Evolutionary conservation across 53 echinoderm and acorn worm species (phyloP), one percentile per base, ranked within the genome.

Genomic region (Antedon mediterranea): DNA sequence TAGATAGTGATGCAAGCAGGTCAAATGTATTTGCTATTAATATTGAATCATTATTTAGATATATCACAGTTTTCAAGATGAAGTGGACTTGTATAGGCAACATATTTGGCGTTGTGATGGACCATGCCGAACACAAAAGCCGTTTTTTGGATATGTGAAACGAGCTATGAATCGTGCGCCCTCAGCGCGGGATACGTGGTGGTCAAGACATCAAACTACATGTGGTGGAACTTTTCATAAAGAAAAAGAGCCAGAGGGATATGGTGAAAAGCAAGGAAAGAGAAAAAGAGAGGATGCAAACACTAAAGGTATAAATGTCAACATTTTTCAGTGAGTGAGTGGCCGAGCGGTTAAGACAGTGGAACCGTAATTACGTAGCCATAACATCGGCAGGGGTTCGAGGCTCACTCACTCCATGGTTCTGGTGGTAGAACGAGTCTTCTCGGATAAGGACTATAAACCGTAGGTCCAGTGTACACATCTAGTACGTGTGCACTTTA

Each of bases 51-150:
- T 31, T 31, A 4, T 28, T 31, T 81, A 94, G 94, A 90, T 94
- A 26, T 94, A 94, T 75, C 94, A 94, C 82, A 94, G 78, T 32
- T 94, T 94, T 70, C 94, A 94, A 37, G 94, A 94, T 77, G 94
- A 94, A 77, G 94, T 94, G 33, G 94, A 89, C 57, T 78, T 78
- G 72, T 94, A 94, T n/a, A 87, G 91, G 32, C 94, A 94, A 43
- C 94, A 94, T 71, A 91, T 91, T 89, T 94, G 94, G 94, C 85
- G 87, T 44, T 94, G 94, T 32, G 76, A 89, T 32, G 94, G 94
- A 32, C 94, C 94, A 0, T 94, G 94, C 71, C 89, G 82, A 81
- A 86, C 85, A 71, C 76, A 85, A 27, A 85, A 87, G 33, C 91
- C 94, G 0, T 91, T 85, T 71, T 89, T 85, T 72, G 94, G 94